Evolutionary conservation across 2,113 vertebrate species (phyloP).

Genomic region (Herpetotheres cachinnans): DNA sequence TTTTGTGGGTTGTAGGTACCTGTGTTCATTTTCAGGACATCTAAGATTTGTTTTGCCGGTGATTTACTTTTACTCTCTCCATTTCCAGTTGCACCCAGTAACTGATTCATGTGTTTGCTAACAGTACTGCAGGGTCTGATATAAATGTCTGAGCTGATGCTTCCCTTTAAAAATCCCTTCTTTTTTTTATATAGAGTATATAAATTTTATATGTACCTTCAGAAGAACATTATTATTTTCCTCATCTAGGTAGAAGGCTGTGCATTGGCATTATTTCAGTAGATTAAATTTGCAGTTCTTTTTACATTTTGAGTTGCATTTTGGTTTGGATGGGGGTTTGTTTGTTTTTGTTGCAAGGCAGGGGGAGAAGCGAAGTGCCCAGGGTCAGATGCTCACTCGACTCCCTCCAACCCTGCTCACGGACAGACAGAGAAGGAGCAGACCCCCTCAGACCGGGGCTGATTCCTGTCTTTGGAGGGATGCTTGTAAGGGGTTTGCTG

Average conservation of each 20-base stretch:
- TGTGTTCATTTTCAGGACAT: background rate
- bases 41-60: background rate
- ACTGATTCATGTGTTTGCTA: background rate
- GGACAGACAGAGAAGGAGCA: background rate
- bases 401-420: background rate
- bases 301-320: background rate
- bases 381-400: fast-evolving
- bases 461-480: background rate
- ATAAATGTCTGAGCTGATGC: background rate
- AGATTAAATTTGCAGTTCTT: background rate
- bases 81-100: background rate
- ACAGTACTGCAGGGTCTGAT: background rate
- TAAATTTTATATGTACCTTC: background rate
- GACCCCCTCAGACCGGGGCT: background rate
- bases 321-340: background rate
- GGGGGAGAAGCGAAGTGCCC: fast-evolving
- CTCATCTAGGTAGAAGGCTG: background rate
- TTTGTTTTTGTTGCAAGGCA: background rate
- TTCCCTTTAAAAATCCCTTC: background rate
- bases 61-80: background rate
- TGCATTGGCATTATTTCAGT: background rate
- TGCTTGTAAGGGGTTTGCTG: background rate
- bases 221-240: background rate
- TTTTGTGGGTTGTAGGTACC: background rate
- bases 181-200: background rate